Percentiles rank a stretch among this genome's conserved stretches.
Conservation (phyloP, 2,113 vertebrate species). For the Zootoca vivipara region DNA sequence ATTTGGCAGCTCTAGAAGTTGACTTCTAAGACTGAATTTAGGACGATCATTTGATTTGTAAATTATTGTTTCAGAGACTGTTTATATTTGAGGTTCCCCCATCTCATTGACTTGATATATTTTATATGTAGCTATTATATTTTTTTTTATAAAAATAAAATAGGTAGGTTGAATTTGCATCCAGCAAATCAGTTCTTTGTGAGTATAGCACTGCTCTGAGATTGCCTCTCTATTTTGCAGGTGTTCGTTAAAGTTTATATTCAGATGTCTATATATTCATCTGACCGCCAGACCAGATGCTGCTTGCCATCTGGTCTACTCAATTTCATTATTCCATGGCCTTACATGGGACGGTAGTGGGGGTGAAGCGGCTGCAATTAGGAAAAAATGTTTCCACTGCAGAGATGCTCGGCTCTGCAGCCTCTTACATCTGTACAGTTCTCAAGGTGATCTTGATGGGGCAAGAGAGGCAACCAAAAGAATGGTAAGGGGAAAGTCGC, state of each 20-base stretch:
- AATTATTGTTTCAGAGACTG: neutral
- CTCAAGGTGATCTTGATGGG: neutral
- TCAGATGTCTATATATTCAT: neutral
- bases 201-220: neutral
- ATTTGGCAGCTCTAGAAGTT: neutral
- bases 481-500: neutral
- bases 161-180: neutral
- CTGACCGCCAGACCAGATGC: neutral
- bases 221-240: neutral
- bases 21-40: neutral
- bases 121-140: neutral
- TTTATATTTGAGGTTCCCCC: neutral
- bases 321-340: neutral
- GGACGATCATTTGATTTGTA: neutral
- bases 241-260: neutral
- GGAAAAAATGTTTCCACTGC: neutral
- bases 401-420: neutral
- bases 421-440: neutral
- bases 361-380: neutral
- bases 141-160: too few species aligned
- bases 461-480: neutral
- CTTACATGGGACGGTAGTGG: neutral
- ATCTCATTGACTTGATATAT: neutral
- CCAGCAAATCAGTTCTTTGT: neutral
- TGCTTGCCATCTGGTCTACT: neutral